A percentile compares a stretch with the other conserved stretches of the same genome.
Conservation (phyloP, 1,140 invertebrate genomes). For the Anthonomus grandis region DNA sequence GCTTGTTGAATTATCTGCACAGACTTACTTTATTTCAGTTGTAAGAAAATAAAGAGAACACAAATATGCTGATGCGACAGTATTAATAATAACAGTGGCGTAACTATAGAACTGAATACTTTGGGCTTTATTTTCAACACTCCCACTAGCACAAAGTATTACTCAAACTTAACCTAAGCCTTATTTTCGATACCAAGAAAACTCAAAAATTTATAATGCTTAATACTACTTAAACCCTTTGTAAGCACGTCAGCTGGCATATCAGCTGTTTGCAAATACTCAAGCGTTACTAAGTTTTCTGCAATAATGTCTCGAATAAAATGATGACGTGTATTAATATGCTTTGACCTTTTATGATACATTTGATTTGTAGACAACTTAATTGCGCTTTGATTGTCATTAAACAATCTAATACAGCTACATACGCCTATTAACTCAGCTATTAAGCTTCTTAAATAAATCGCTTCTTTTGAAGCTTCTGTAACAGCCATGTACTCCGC, state of each 20-base stretch:
- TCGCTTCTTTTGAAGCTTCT: slow-evolving; percentile 26
- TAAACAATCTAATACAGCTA: background rate
- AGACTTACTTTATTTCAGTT: no score
- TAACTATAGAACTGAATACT: no score
- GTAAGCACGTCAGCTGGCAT: slow-evolving; percentile 19
- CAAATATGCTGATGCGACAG: no score
- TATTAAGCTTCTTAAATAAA: slow-evolving; percentile 12
- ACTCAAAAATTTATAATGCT: no score
- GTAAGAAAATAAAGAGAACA: no score
- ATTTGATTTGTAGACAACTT: slow-evolving; percentile 39
- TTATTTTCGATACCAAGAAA: no score
- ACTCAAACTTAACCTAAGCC: no score
- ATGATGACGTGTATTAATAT: slow-evolving; percentile 48
- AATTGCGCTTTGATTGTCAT: slow-evolving; percentile 13
- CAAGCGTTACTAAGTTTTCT: slow-evolving; percentile 27
- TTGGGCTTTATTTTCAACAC: no score
- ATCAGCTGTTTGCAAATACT: slow-evolving; percentile 31
- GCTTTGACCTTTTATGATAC: slow-evolving; percentile 45
- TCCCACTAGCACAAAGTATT: no score
- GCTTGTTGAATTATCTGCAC: no score
- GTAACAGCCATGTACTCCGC: slow-evolving; percentile 44
- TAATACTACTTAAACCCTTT: no score
- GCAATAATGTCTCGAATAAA: slow-evolving; percentile 35
- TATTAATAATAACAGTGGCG: no score
- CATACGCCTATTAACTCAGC: background rate